Base-by-base conservation (phyloP, 2,888 invertebrate genomes). In the Malthinus flaveolus region DNA sequence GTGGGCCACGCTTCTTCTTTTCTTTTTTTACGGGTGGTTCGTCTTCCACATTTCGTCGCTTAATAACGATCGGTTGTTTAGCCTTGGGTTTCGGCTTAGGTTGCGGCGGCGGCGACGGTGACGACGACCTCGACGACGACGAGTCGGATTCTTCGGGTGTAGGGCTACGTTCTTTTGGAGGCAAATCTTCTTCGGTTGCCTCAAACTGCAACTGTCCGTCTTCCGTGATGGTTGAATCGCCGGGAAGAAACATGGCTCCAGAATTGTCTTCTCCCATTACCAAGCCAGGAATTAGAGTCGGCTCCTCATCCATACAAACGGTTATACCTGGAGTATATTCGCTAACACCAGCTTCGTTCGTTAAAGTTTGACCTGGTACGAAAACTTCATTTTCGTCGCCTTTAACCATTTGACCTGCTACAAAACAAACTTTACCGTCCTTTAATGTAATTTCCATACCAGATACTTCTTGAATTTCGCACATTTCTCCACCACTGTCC, bases 301-400 rank as follows among this genome's bases (percentile, higher is more conserved):
- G 89, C 0, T 90, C 90, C 32, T 85, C 85, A 73, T 88, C 87
- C 1, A 89, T 88, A 75, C 87, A 86, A 50, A 89, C 86, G 57
- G 89, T 88, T 76, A 90, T 89, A 8, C 90, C 90, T 0, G 90
- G 90, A n/a, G 89, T 88, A 70, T 90, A 90, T 62, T 87, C 84
- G 11, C 87, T 85, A 0, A 85, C 87, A 0, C 89, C 90, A 62
- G 88, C 87, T 49, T 84, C 84, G 1, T 86, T 88, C 58, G 87
- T 84, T 61, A 89, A 82, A 0, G 89, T 89, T 78, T 90, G 89
- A 6, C 90, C 90, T 1, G 90, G 85, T 0, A 85, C 82, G 55
- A 76, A 76, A 10, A 73, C 72, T 50, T 74, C 74, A 34, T 72
- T 68, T 15, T 74, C 73, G 35, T 76, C 76, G 0, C 87, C 87